Evolutionary conservation across 2,113 vertebrate genomes (phyloP).

Genomic region (Trematocara marginatum): DNA sequence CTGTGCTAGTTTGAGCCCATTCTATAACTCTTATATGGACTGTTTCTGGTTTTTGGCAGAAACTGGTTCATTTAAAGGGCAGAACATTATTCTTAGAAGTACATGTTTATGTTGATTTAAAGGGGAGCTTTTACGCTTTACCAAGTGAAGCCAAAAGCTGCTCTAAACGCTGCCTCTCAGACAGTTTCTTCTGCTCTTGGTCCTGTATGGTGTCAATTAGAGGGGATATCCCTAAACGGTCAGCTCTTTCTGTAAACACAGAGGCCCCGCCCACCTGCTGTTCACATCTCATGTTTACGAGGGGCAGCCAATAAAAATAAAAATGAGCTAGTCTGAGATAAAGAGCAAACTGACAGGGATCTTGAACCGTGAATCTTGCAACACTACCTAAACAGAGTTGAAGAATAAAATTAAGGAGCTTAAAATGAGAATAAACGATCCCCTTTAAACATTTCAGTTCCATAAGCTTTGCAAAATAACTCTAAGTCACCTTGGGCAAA

Average conservation of each 20-base stretch:
- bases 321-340: not conserved
- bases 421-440: not conserved
- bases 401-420: not conserved
- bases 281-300: rapidly evolving
- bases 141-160: not conserved
- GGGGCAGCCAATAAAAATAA: not conserved
- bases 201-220: not conserved
- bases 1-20: not conserved
- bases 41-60: not conserved
- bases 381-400: not conserved
- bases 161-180: not conserved
- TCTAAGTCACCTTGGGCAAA: not conserved
- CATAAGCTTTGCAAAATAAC: not conserved
- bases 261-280: not conserved
- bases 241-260: not conserved
- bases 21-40: not conserved
- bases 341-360: not conserved
- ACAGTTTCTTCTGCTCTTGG: not conserved
- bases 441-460: not conserved
- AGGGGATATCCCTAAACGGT: not conserved
- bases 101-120: not conserved
- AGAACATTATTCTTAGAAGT: not conserved
- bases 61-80: not conserved
- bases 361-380: not conserved
- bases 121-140: not conserved